Evolutionary conservation across 2,888 invertebrate species (phyloP).

Genomic region (Amblyjoppa proteus): DNA sequence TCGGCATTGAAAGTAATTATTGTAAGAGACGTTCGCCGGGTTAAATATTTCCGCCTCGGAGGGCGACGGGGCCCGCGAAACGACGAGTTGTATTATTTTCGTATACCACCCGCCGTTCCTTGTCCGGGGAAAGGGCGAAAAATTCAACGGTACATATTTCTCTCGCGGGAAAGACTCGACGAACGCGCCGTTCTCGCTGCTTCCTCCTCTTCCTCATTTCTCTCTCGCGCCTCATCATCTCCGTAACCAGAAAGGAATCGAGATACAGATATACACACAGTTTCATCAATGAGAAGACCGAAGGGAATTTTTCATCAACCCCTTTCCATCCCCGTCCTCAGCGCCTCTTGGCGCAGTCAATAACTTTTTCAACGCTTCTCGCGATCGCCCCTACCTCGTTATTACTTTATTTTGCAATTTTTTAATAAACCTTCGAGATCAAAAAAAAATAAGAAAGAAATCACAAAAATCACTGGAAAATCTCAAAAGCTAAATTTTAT

Average conservation of each 20-base stretch:
- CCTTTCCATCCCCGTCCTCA: conserved; percentile 14
- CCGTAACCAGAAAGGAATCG: conserved; percentile 51
- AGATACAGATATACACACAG: conserved; percentile 54
- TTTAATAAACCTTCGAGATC: conserved; percentile 5
- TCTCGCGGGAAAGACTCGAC: conserved; percentile 62
- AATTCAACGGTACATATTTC: conserved; percentile 58
- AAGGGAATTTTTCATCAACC: conserved; percentile 67
- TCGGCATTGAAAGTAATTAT: conserved; percentile 66
- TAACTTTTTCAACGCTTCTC: conserved; percentile 27
- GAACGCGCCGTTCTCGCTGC: conserved; percentile 50
- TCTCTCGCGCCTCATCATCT: conserved; percentile 62
- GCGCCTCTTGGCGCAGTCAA: conserved; percentile 40
- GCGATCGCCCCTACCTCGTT: conserved; percentile 25
- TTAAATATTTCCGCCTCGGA: conserved; percentile 66
- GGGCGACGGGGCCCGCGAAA: conserved; percentile 46
- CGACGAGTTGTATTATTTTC: conserved; percentile 59
- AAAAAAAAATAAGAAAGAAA: background rate
- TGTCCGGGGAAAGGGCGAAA: conserved; percentile 19
- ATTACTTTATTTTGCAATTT: conserved; percentile 47
- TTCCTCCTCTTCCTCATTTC: conserved; percentile 66
- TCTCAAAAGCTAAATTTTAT: background rate
- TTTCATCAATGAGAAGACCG: conserved; percentile 59
- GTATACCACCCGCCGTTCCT: conserved; percentile 5
- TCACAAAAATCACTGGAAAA: background rate
- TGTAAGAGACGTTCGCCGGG: conserved; percentile 63